These are phyloP conservation scores for Nyleta sp. DNA, from an alignment of 2,888 invertebrate species.

Conservation along the genomic window DNA sequence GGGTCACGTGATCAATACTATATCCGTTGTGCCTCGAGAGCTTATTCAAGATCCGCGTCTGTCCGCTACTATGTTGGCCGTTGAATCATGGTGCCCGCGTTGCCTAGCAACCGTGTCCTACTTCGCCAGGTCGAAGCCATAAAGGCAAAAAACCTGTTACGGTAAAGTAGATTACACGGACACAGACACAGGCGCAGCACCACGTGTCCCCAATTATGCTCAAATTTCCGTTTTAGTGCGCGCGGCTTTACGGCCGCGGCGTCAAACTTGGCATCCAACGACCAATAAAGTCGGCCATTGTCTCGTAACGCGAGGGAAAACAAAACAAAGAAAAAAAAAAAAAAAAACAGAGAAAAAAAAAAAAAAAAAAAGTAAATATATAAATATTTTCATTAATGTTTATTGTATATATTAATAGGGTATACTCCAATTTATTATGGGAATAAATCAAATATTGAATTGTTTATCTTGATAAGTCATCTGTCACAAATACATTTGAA, in stretches of 20 bases:
- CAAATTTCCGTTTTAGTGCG: conserved; percentile 43
- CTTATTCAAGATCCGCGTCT: conserved; percentile 56
- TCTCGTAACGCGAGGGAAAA: not conserved
- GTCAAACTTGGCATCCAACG: conserved; percentile 32
- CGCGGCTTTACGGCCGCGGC: conserved; percentile 10
- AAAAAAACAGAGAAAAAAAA: too few relatives aligned
- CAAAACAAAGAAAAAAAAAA: not conserved
- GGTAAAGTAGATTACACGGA: conserved; percentile 46
- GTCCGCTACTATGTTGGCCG: conserved; percentile 48
- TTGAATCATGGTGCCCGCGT: conserved; percentile 62
- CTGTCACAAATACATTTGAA: too few relatives aligned
- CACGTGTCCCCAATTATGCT: conserved; percentile 23
- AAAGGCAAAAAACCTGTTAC: conserved; percentile 62
- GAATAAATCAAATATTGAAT: too few relatives aligned
- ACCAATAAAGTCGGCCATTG: conserved; percentile 20
- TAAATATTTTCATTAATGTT: too few relatives aligned
- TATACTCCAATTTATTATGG: too few relatives aligned
- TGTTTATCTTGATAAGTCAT: too few relatives aligned
- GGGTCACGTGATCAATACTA: conserved; percentile 62
- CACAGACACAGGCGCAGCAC: conserved; percentile 5
- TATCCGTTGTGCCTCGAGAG: conserved; percentile 50
- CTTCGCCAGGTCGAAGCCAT: conserved; percentile 57
- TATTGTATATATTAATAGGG: too few relatives aligned
- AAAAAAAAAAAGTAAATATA: too few relatives aligned
- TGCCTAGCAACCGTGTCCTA: conserved; percentile 62